Evolutionary conservation across 2,797 vertebrate species (phyloP).

Genomic region (Gambelia wislizenii): DNA sequence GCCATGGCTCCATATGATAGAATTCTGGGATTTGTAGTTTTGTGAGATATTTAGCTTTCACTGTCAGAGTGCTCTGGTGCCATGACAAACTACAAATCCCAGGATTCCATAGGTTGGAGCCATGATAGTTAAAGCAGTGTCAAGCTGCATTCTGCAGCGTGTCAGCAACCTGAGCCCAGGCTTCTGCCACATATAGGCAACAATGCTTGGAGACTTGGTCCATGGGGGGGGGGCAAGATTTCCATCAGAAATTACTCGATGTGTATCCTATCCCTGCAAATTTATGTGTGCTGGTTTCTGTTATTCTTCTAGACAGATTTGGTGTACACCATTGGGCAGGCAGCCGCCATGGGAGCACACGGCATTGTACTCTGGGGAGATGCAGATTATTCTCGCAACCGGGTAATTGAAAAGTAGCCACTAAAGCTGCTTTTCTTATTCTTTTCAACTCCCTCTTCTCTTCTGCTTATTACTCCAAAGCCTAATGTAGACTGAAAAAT

Average conservation of each 20-base stretch:
- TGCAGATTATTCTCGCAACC: slow-evolving; percentile 50
- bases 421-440: neutral
- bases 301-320: slow-evolving; percentile 80
- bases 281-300: slow-evolving; percentile 8
- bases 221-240: too few species aligned
- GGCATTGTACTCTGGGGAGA: slow-evolving; percentile 68
- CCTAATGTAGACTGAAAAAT: neutral
- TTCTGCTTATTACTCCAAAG: neutral
- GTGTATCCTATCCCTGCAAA: neutral
- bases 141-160: too few species aligned
- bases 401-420: slow-evolving; percentile 31
- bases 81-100: too few species aligned
- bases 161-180: too few species aligned
- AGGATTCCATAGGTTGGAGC: too few species aligned
- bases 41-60: too few species aligned
- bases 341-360: slow-evolving; percentile 83
- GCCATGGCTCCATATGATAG: too few species aligned
- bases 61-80: too few species aligned
- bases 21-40: too few species aligned
- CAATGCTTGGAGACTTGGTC: too few species aligned
- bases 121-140: too few species aligned
- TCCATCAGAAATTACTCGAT: neutral
- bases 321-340: slow-evolving; percentile 87
- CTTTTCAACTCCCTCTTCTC: neutral
- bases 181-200: too few species aligned